These are phyloP conservation scores for Urosaurus nigricauda DNA, from an alignment of 2,797 vertebrate species.

Conservation along the genomic window DNA sequence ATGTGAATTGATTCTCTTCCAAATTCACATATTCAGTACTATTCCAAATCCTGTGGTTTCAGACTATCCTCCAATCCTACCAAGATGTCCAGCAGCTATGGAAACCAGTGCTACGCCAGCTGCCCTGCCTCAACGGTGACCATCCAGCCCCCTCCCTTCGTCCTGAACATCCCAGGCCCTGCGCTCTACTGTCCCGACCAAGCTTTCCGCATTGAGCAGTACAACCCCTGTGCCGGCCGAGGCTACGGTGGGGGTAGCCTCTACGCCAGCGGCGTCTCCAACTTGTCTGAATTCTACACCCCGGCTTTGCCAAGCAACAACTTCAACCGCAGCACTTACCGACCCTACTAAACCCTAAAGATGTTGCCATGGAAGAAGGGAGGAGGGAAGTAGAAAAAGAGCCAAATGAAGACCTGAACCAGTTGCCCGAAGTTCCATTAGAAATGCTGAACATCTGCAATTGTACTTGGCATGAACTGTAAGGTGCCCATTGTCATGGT, in stretches of 20 bases:
- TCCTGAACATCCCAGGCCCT: conserved; percentile 38
- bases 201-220: conserved; percentile 15
- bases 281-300: conserved; percentile 9
- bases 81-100: neutral
- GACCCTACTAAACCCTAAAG: neutral
- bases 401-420: neutral
- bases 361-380: too few species aligned
- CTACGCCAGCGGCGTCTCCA: neutral
- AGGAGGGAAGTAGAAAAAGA: neutral
- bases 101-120: conserved; percentile 14
- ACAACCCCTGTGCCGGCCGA: conserved; percentile 16
- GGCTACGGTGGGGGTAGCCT: rapidly evolving
- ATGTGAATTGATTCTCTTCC: neutral
- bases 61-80: neutral
- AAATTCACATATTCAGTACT: neutral
- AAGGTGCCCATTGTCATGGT: neutral
- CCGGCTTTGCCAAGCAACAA: neutral
- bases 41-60: neutral
- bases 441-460: neutral
- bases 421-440: neutral
- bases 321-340: neutral
- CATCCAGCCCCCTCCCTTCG: conserved; percentile 38
- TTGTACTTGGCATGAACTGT: too few species aligned
- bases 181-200: conserved; percentile 40
- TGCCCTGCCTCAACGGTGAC: conserved; percentile 35